Evolutionary conservation across 2,113 vertebrate species (phyloP).

Genomic region (Pomatorhinus ruficollis): DNA sequence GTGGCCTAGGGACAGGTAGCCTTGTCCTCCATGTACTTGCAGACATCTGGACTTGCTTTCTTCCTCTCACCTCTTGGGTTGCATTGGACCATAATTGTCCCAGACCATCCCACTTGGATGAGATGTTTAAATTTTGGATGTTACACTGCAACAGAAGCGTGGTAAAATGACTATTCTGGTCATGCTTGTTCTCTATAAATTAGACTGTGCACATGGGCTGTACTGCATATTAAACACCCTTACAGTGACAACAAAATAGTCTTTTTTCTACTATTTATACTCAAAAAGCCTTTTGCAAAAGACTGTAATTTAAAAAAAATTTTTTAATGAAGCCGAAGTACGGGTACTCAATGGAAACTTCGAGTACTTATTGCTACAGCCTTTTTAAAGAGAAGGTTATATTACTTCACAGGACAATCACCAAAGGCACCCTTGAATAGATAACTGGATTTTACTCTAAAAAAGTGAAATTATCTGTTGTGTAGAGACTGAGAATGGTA

Average conservation of each 20-base stretch:
- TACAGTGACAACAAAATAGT: not conserved
- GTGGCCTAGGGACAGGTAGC: not conserved
- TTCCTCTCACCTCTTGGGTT: not conserved
- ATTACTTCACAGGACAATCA: not conserved
- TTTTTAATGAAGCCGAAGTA: not conserved
- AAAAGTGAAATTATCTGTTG: not conserved
- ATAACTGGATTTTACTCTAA: not conserved
- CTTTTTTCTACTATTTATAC: not conserved
- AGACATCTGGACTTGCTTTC: not conserved
- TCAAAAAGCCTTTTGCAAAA: not conserved
- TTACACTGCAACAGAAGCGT: rapidly evolving
- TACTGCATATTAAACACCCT: not conserved
- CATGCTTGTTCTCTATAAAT: not conserved
- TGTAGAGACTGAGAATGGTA: not conserved
- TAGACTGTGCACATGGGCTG: not conserved
- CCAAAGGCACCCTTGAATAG: not conserved
- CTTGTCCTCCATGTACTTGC: not conserved
- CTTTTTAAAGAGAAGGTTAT: not conserved
- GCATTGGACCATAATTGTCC: not conserved
- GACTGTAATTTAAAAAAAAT: not conserved
- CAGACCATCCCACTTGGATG: too few species aligned
- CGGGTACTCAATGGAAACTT: not conserved
- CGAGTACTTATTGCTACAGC: not conserved
- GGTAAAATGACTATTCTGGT: not conserved
- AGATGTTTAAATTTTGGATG: not conserved